Base-by-base conservation (phyloP, 2,113 vertebrate species). In the Cichladusa arquata region DNA sequence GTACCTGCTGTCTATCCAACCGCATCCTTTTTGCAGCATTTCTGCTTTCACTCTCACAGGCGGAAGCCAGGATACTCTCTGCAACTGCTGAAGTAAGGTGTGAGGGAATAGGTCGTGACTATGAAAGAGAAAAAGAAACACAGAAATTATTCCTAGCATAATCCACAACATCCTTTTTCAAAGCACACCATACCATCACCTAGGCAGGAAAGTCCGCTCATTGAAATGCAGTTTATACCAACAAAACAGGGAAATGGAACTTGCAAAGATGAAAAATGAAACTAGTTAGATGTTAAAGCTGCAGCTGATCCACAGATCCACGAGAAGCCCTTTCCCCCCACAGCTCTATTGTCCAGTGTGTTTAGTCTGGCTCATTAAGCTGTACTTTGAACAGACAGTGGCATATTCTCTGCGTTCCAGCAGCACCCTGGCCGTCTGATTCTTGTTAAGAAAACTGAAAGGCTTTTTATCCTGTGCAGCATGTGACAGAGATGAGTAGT, bases 11-110 rank as follows among this genome's bases (percentile, higher is more conserved):
- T 97, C 97, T 98, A 78, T 98, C 98, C 97, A 98, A 97, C 14
- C 98, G 98, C 98, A 98, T 98, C 96, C 98, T 98, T 97, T 98
- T 98, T 79, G 98, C 98, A 23, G 98, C 98, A 96, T 98, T 98
- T 95, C 98, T 98, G 87, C 98, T 98, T 94, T 98, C 98, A 92
- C 98, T 98, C 95, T 98, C 98, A 96, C 98, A 98, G 95, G 98
- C 98, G 51, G 98, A 98, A 91, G 98, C 98, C 98, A 98, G 97
- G 96, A 98, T 98, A 96, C 98, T 98, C 97, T 98, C 98, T 94
- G 98, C 98, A 96, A 98, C 98, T 97, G 98, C 98, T 97, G 98
- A 98, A 97, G 98, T 98, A 97, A 98, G 98, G 97, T 98, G 98
- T 96, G 98, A 98, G 96, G 98, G 98, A 94, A 98, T 98, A 97